Evolutionary conservation across 2,888 invertebrate species (phyloP).

Genomic region (Cephus sareptanus): DNA sequence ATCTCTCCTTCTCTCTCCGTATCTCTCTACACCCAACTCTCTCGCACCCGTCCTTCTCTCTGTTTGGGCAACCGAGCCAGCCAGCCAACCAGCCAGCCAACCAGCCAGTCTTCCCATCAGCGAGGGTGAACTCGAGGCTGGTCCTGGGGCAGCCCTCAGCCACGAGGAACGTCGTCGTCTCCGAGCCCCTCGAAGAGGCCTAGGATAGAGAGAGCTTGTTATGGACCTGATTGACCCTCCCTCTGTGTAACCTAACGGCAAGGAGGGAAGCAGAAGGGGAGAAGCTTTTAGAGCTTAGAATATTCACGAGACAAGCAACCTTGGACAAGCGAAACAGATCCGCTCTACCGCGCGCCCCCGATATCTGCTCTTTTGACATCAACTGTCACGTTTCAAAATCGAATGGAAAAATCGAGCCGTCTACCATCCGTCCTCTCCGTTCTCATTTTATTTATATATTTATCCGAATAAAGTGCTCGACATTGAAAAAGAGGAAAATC

Average conservation of each 20-base stretch:
- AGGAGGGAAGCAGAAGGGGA: slow-evolving; percentile 40
- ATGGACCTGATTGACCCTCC: slow-evolving; percentile 65
- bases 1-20: slow-evolving; percentile 27
- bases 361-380: slow-evolving; percentile 24
- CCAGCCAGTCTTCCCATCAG: neutral
- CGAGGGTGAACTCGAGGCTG: neutral
- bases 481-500: neutral
- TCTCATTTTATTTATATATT: neutral
- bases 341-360: slow-evolving; percentile 13
- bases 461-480: neutral
- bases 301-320: slow-evolving; percentile 59
- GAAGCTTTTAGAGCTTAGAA: slow-evolving; percentile 66
- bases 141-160: neutral
- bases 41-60: neutral
- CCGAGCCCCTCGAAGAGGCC: slow-evolving; percentile 10
- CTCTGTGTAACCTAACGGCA: slow-evolving; percentile 46
- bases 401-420: neutral
- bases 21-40: slow-evolving; percentile 11
- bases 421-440: neutral
- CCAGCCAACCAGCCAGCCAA: neutral
- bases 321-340: slow-evolving; percentile 53
- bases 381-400: slow-evolving; percentile 10
- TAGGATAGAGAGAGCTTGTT: slow-evolving; percentile 53
- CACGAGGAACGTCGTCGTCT: neutral
- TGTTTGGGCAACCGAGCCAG: neutral